Base-by-base conservation (phyloP, 2,113 vertebrate species). In the Notechis scutatus region DNA sequence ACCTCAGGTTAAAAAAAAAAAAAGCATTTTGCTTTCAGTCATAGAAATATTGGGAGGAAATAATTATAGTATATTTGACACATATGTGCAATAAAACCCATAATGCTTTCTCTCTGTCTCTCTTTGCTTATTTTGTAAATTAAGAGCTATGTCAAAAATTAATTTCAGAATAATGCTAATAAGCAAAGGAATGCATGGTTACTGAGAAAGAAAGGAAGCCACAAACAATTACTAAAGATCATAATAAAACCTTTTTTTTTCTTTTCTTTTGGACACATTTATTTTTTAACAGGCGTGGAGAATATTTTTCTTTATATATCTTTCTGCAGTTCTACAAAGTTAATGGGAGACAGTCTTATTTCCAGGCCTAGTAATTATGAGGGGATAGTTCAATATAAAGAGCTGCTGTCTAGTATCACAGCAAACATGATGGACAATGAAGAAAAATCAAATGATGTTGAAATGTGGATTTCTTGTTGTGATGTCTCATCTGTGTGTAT, bases 111-210 rank as follows among this genome's bases (percentile, higher is more conserved):
- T 74, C 69, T 81, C 18, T 81, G 34, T 42, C 18, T 81, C 74
- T 81, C 74, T 81, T 81, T 81, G 95, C 94, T 94, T 94, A 89
- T 95, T 93, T 95, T 93, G 91, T 29, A 96, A 96, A 92, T 61
- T 95, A 94, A 95, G 91, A 97, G 96, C 95, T 96, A 93, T 90
- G 86, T 87, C 93, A 96, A 95, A 97, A 92, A 93, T 92, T 97
- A 94, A 96, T 96, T 92, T 74, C 81, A 96, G 96, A 97, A 95
- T 59, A 97, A 96, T 94, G 96, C 95, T 94, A 96, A 95, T 96
- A 96, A 95, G 96, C 91, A 94, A 95, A 96, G 95, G 94, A 94
- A 91, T 95, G 94, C 20, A 52, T 93, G 88, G 96, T 94, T 87
- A 94, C 94, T 96, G 95, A 96, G 96, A 90, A 95, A 97, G 96